Evolutionary conservation across 2,888 invertebrate species (phyloP).

Genomic region (Resseliella maxima): DNA sequence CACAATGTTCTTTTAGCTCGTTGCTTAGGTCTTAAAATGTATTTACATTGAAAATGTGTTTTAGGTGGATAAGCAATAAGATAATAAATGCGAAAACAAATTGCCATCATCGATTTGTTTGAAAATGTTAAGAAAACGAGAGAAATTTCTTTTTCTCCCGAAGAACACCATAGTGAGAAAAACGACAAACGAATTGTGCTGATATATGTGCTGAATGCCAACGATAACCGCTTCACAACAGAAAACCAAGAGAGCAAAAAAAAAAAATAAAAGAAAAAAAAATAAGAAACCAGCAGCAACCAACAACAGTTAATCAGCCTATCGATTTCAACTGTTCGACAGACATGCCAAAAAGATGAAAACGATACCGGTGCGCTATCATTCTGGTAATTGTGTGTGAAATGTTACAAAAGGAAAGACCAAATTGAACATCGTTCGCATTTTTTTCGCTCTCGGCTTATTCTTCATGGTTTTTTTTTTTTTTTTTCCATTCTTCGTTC

Average conservation of each 20-base stretch:
- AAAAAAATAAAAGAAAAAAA: too few species aligned
- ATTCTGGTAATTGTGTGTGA: conserved; percentile 42
- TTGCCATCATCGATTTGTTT: conserved; percentile 1
- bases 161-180: too few species aligned
- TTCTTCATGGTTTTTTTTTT: background rate
- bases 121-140: background rate
- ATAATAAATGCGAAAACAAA: conserved; percentile 53
- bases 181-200: background rate
- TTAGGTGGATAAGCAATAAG: conserved; percentile 48
- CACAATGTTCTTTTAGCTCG: background rate
- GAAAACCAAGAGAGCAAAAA: too few species aligned
- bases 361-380: background rate
- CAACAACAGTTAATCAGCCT: background rate
- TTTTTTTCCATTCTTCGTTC: too few species aligned
- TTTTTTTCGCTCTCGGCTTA: background rate
- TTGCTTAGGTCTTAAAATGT: conserved; percentile 51
- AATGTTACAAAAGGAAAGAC: background rate
- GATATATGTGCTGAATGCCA: too few species aligned
- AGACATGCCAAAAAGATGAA: conserved; percentile 27
- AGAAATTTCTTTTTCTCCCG: background rate
- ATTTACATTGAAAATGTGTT: conserved; percentile 39
- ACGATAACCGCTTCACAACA: too few species aligned
- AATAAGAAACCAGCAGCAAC: too few species aligned
- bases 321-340: background rate
- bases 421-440: background rate